Evolutionary conservation across 2,888 invertebrate genomes (phyloP).

Genomic region (Sinodicranocentrus sp.): DNA sequence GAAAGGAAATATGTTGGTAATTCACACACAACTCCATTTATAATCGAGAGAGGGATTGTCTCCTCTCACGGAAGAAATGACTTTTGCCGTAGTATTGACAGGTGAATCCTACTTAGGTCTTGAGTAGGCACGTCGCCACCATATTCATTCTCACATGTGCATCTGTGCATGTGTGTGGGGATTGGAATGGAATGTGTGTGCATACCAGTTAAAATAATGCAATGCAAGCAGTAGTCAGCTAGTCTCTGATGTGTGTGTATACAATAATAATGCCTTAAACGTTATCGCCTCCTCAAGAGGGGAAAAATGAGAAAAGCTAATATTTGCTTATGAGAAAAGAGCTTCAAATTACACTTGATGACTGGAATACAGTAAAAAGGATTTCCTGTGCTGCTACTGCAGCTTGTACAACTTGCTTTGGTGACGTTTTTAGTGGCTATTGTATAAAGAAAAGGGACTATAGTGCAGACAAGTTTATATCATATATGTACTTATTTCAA

Average conservation of each 20-base stretch:
- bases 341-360: constrained; percentile 64
- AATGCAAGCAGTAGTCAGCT: background rate
- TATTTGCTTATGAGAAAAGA: constrained; percentile 69
- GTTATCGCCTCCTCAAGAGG: constrained; percentile 16
- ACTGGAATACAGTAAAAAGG: constrained; percentile 31
- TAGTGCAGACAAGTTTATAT: too few relatives aligned
- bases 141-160: constrained; percentile 7
- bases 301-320: constrained; percentile 72
- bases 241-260: too few relatives aligned
- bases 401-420: constrained; percentile 6
- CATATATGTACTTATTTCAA: too few relatives aligned
- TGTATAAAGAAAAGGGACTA: too few relatives aligned
- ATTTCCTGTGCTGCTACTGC: constrained; percentile 24
- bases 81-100: constrained; percentile 58
- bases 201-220: constrained; percentile 30
- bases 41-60: constrained; percentile 46
- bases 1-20: constrained; percentile 41
- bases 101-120: constrained; percentile 50
- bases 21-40: constrained; percentile 37
- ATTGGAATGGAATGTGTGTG: constrained; percentile 5
- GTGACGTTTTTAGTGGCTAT: background rate
- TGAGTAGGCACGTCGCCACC: constrained; percentile 42
- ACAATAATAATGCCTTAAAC: constrained; percentile 36
- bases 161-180: background rate
- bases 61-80: constrained; percentile 54